Base-by-base conservation (phyloP, 2,888 invertebrate genomes). In the Clistopyga incitator region DNA sequence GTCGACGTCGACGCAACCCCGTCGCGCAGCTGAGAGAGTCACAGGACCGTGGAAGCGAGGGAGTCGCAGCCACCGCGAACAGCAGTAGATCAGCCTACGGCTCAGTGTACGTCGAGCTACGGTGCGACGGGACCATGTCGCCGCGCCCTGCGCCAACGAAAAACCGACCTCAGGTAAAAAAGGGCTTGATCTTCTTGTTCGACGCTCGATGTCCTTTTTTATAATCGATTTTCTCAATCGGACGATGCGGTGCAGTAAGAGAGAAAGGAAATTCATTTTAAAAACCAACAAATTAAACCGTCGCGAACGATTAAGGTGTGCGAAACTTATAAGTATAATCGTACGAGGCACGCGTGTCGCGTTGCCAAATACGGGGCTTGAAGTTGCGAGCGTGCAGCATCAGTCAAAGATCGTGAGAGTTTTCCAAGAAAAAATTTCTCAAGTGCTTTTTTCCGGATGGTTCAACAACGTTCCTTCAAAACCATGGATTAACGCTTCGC, bases 71-170 rank as follows among this genome's bases (percentile, higher is more conserved):
- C 70, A 83, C 67, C 75, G 75, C 78, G 64, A 77, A 82, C 78
- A 64, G 59, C 74, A 82, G 78, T 79, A 68, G 76, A 81, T 77
- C 76, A 72, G 71, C 47, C n/a, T 68, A 84, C 86, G 86, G 88
- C 88, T 91, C 92, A 93, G 92, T 93, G 90, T 92, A 91, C 91
- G 92, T 92, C 89, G 90, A 91, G 91, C 92, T 91, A 91, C 91
- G 92, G 90, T 90, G 90, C 89, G 92, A 92, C 92, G 91, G 92
- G 90, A 93, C 88, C 90, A 93, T 92, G 93, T 89, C 92, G 92
- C 92, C 92, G 92, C 92, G 91, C 91, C 92, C 92, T 90, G 90
- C 90, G 88, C 86, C 90, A 87, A 87, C 89, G 86, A 89, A 88
- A 89, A 89, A 89, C 90, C 90, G 90, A 90, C 90, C 88, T 88